These are phyloP conservation scores for Yponomeuta cagnagella DNA, from an alignment of 2,888 invertebrate genomes.

Conservation along the genomic window DNA sequence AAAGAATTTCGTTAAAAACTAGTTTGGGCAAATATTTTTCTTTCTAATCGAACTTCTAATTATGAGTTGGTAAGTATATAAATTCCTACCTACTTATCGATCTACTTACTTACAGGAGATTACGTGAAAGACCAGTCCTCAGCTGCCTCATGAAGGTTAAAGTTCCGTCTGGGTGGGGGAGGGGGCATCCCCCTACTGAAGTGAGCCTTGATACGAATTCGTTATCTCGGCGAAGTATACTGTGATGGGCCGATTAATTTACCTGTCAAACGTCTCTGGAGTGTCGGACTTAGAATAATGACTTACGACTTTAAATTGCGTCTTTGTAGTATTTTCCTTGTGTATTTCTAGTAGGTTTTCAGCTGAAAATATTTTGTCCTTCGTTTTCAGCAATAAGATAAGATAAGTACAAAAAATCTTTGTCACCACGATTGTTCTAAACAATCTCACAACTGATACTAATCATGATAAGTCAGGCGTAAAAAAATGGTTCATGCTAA, in stretches of 20 bases:
- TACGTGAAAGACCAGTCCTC: background rate
- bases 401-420: no score
- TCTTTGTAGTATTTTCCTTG: background rate
- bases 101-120: no score
- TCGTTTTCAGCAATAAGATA: background rate
- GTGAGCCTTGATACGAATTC: constrained; percentile 37
- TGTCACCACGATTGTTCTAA: no score
- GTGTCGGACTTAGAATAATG: background rate
- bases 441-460: no score
- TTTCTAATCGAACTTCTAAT: no score
- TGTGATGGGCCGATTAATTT: constrained; percentile 50
- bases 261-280: constrained; percentile 30
- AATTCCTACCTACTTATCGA: no score
- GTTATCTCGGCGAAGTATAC: constrained; percentile 41
- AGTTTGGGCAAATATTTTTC: no score
- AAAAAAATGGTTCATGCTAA: no score
- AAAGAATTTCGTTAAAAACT: no score
- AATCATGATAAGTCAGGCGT: no score
- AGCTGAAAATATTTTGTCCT: background rate
- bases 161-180: constrained; percentile 27
- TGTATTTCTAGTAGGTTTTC: background rate
- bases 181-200: constrained; percentile 19
- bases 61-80: no score
- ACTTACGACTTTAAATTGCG: background rate
- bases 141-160: constrained; percentile 16